Evolutionary conservation across 2,113 vertebrate genomes (phyloP).

Genomic region (Perca fluviatilis): DNA sequence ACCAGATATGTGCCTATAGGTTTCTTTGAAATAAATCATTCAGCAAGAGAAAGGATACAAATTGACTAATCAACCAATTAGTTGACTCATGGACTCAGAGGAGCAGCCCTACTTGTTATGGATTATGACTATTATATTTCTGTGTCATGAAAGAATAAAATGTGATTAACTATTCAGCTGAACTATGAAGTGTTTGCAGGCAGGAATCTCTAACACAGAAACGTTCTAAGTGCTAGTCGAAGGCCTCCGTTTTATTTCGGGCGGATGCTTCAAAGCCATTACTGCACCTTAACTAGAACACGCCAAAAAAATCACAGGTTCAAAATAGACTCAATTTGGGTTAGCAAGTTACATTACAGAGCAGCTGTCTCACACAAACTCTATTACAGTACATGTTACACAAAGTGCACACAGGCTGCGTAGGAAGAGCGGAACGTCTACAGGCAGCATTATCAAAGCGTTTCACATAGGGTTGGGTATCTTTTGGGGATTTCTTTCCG

Average conservation of each 20-base stretch:
- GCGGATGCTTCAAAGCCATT: background rate
- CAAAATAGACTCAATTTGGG: background rate
- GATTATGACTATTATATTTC: background rate
- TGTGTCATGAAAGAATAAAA: background rate
- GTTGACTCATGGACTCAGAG: too few species aligned
- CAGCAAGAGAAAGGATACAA: too few species aligned
- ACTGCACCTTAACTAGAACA: background rate
- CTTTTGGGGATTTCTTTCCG: too few species aligned
- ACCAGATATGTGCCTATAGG: too few species aligned
- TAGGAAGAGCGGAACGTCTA: too few species aligned
- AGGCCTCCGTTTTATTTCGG: background rate
- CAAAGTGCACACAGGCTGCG: too few species aligned
- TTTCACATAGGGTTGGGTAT: too few species aligned
- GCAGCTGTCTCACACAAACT: too few species aligned
- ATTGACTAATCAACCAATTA: too few species aligned
- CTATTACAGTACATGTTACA: too few species aligned
- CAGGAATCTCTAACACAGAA: background rate
- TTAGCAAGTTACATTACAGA: background rate
- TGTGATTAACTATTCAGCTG: background rate
- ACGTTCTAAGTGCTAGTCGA: background rate
- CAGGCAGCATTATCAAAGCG: too few species aligned
- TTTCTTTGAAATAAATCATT: too few species aligned
- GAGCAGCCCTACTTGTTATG: background rate
- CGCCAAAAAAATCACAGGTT: background rate
- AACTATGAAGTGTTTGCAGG: background rate